Conservation (phyloP, 2,797 vertebrate genomes). For the Schizothorax lantsangensis region DNA sequence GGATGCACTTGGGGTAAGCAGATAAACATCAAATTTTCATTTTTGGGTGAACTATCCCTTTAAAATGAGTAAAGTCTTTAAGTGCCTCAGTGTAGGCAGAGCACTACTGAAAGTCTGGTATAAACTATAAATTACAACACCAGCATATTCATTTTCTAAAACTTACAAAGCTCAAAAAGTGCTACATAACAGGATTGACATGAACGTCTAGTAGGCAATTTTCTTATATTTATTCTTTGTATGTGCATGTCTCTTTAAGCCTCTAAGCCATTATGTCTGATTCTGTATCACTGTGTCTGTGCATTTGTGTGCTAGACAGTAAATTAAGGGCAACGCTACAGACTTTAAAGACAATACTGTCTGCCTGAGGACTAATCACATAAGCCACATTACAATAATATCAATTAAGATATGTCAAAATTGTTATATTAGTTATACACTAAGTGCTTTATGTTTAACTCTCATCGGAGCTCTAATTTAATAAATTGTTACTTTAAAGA, state of each 20-base stretch:
- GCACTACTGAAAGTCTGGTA: not conserved
- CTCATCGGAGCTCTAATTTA: not conserved
- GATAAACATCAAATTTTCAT: too few relatives aligned
- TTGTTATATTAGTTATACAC: not conserved
- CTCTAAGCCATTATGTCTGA: not conserved
- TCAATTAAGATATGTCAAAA: slow-evolving; percentile 18
- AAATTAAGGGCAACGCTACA: not conserved
- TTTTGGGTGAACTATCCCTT: not conserved
- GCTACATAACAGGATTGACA: not conserved
- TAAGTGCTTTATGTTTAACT: not conserved
- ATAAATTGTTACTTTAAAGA: not conserved
- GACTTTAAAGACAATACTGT: slow-evolving; percentile 21
- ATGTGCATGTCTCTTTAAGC: not conserved
- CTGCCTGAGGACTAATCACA: not conserved
- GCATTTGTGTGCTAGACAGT: not conserved
- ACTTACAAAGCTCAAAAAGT: not conserved
- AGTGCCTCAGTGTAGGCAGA: not conserved
- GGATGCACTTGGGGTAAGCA: too few relatives aligned
- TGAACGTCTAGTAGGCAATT: slow-evolving; percentile 12
- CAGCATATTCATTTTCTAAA: not conserved
- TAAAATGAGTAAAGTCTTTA: not conserved
- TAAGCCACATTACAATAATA: slow-evolving; percentile 8
- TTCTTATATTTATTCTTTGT: slow-evolving; percentile 5
- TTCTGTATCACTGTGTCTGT: not conserved
- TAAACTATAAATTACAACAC: slow-evolving; percentile 17